Conservation (phyloP, 1,140 invertebrate genomes). For the Asbolus verrucosus region DNA sequence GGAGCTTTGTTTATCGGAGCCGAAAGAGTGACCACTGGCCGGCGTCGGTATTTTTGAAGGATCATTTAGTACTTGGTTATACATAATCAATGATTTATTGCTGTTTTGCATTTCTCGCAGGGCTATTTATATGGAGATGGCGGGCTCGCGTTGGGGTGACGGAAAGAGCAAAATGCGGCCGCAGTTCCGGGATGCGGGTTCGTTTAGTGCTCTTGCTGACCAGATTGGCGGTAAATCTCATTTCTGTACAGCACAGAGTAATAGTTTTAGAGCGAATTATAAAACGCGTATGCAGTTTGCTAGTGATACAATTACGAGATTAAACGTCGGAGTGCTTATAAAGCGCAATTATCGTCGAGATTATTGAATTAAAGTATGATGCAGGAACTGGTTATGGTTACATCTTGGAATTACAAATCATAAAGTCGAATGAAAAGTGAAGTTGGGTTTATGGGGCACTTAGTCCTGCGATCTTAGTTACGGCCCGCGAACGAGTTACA, state of each 20-base stretch:
- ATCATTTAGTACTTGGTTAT: constrained; percentile 57
- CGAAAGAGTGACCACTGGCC: constrained; percentile 42
- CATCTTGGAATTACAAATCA: constrained; percentile 53
- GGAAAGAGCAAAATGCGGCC: constrained; percentile 47
- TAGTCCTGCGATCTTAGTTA: constrained; percentile 46
- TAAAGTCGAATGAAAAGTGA: constrained; percentile 55
- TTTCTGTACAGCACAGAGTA: constrained; percentile 18
- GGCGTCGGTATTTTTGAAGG: constrained; percentile 56
- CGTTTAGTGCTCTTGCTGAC: constrained; percentile 41
- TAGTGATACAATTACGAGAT: constrained; percentile 50
- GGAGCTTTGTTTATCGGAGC: constrained; percentile 18
- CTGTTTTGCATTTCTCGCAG: constrained; percentile 43
- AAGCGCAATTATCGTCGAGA: constrained; percentile 48
- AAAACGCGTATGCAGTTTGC: constrained; percentile 46
- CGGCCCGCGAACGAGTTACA: constrained; percentile 43
- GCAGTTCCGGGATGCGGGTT: constrained; percentile 41
- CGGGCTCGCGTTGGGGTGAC: constrained; percentile 34
- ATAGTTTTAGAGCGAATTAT: constrained; percentile 41
- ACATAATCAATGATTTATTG: constrained; percentile 50
- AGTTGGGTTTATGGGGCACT: constrained; percentile 51
- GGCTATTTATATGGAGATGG: constrained; percentile 46
- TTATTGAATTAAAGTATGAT: constrained; percentile 51
- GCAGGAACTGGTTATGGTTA: constrained; percentile 43
- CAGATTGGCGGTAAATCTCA: constrained; percentile 39
- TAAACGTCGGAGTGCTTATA: constrained; percentile 49